Evolutionary conservation across 2,113 vertebrate genomes (phyloP), one percentile per base, ranked within the genome.

Genomic region (Hyperoodon ampullatus): DNA sequence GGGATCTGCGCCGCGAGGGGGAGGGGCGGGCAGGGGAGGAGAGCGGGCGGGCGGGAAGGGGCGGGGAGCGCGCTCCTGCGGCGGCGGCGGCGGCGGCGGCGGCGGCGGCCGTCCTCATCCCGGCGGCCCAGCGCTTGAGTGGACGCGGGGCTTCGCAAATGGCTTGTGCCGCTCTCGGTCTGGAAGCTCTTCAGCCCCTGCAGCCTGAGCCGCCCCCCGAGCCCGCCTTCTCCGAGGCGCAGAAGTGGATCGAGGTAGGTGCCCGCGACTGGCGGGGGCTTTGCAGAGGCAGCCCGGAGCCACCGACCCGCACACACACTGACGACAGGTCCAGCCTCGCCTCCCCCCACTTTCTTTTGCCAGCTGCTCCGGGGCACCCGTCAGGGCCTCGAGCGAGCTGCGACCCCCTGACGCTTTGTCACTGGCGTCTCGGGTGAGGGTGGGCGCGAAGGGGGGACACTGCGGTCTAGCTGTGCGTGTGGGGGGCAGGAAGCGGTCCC

Each of bases 211-310:
- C 98, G 30, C 98, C 97, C 24, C 99, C 99, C 0, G 99, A 99
- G 74, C 99, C 99, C n/a, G 99, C 99, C 78, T 99, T 99, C 96
- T 98, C 96, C 84, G 99, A 99, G 98, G 99, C 99, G 5, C 99
- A 99, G 98, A 99, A 99, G 98, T 99, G 99, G 99, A 99, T 99
- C 90, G 99, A 99, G 99, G 99, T 99, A 97, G 99, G 99, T 97
- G 95, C 93, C 8, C 44, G 66, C 5, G 88, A 83, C 68, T 24
- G 30, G 75, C 10, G 42, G 50, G 3, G 92, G 96, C 97, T 95
- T 94, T 87, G 72, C 88, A 3, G 89, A 55, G 97, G 35, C 65
- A 75, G 66, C 61, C 26, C 3, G 0, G 55, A 33, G 53, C 80
- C 55, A 44, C 7, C 7, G 33, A 58, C 82, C 63, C 13, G 68